Evolutionary conservation across 2,113 vertebrate genomes (phyloP).

Genomic region (Phalacrocorax brasilianus): DNA sequence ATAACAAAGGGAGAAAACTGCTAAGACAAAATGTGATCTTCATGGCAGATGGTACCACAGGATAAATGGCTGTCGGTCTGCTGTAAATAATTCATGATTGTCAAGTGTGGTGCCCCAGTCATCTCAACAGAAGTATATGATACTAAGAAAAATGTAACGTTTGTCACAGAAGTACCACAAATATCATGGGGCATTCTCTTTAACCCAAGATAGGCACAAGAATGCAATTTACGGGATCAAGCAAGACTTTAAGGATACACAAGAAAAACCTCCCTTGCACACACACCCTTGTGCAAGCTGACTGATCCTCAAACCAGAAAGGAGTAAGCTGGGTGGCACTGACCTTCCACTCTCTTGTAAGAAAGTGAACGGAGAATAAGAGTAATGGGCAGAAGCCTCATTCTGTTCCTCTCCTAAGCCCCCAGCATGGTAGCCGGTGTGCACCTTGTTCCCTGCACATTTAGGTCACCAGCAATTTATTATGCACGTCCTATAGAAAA

Average conservation of each 20-base stretch:
- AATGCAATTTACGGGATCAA: not conserved
- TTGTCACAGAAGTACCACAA: not conserved
- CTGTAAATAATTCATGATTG: slow-evolving; percentile 48
- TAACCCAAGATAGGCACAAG: not conserved
- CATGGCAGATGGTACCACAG: slow-evolving; percentile 29
- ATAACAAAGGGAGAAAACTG: not conserved
- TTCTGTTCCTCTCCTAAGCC: not conserved
- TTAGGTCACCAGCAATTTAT: not conserved
- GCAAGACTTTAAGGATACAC: not conserved
- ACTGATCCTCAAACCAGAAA: not conserved
- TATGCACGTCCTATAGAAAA: fast-evolving
- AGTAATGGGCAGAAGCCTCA: not conserved
- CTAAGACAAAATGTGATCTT: slow-evolving; percentile 31
- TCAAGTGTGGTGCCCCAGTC: not conserved
- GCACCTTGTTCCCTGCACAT: fast-evolving
- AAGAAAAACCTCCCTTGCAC: not conserved
- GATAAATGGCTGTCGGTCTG: slow-evolving; percentile 8
- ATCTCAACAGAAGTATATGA: slow-evolving; percentile 4
- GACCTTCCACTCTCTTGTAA: not conserved
- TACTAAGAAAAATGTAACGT: slow-evolving; percentile 11
- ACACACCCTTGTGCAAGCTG: not conserved
- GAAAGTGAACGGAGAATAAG: not conserved
- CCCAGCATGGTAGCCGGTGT: fast-evolving
- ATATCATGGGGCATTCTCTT: not conserved
- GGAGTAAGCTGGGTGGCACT: not conserved